Evolutionary conservation across 2,113 vertebrate species (phyloP).

Genomic region (Poeciliopsis retropinna): DNA sequence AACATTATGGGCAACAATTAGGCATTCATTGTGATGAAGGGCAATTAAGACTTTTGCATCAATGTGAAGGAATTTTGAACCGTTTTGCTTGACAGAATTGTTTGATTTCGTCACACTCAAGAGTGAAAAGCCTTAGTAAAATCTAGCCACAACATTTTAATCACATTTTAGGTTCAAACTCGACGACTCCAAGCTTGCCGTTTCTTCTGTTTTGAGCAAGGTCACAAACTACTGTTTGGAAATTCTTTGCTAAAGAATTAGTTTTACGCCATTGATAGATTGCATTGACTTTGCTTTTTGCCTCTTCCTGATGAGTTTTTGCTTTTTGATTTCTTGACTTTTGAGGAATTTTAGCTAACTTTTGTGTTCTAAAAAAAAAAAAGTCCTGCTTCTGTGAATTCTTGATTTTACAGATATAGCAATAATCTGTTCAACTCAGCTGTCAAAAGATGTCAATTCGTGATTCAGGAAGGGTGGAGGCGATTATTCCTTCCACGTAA

Average conservation of each 20-base stretch:
- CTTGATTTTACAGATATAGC: not conserved
- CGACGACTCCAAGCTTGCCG: not conserved
- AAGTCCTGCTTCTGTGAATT: not conserved
- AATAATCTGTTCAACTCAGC: not conserved
- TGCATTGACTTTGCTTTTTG: not conserved
- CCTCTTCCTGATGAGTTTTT: not conserved
- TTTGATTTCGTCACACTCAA: not conserved
- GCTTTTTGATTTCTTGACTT: too few species aligned
- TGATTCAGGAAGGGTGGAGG: not conserved
- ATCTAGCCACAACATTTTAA: not conserved
- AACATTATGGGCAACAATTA: not conserved
- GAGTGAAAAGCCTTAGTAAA: not conserved
- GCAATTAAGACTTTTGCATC: not conserved
- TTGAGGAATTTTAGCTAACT: not conserved
- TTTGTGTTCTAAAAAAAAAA: not conserved
- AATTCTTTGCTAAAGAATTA: not conserved
- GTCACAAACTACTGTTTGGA: not conserved
- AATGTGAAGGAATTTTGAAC: not conserved
- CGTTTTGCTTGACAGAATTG: not conserved
- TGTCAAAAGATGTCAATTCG: not conserved
- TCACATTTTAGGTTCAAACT: not conserved
- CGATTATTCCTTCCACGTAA: not conserved
- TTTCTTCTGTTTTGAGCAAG: not conserved
- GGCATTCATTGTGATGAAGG: not conserved
- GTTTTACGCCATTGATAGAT: not conserved